A percentile compares a stretch with the other conserved stretches of the same genome.
These are phyloP conservation scores for Amphiprion ocellaris DNA, from an alignment of 2,113 vertebrate genomes.

Conservation along the genomic window DNA sequence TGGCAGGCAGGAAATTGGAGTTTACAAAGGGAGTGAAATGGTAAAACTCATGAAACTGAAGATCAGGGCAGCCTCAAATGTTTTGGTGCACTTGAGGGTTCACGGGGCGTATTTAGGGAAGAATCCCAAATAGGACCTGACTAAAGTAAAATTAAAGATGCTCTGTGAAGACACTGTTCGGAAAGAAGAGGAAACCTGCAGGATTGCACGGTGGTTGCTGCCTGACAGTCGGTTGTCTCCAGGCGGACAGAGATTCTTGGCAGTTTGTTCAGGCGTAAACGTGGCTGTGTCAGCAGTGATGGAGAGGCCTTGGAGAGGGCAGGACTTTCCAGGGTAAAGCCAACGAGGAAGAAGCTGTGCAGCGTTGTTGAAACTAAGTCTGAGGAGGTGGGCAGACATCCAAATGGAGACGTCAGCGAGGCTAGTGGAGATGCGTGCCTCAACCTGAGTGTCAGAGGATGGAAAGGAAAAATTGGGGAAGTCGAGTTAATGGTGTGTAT, in stretches of 20 bases:
- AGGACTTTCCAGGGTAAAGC: conserved; percentile 61
- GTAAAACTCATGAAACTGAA: conserved; percentile 28
- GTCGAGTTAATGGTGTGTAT: conserved; percentile 23
- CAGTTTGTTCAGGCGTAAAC: conserved; percentile 46
- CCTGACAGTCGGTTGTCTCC: conserved; percentile 56
- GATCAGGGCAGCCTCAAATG: neutral
- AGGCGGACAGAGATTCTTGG: conserved; percentile 63
- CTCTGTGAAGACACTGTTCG: conserved; percentile 16
- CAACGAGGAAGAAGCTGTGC: conserved; percentile 23
- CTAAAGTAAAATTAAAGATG: neutral
- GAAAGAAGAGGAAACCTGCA: conserved; percentile 29
- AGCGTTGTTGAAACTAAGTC: conserved; percentile 65
- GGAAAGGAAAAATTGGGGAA: conserved; percentile 38
- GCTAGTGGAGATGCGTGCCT: conserved; percentile 49
- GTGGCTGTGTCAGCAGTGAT: conserved; percentile 61
- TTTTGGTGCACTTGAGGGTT: too few species aligned
- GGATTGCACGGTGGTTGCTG: conserved; percentile 27
- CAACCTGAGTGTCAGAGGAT: conserved; percentile 55
- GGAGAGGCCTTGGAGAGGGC: conserved; percentile 69
- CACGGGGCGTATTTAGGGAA: neutral
- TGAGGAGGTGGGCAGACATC: conserved; percentile 58
- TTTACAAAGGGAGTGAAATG: conserved; percentile 18
- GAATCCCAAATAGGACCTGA: conserved; percentile 12
- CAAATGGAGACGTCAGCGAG: conserved; percentile 60
- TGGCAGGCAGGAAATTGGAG: neutral